These are phyloP conservation scores for Acromyrmex charruanus DNA, from an alignment of 1,140 invertebrate species.

Conservation along the genomic window DNA sequence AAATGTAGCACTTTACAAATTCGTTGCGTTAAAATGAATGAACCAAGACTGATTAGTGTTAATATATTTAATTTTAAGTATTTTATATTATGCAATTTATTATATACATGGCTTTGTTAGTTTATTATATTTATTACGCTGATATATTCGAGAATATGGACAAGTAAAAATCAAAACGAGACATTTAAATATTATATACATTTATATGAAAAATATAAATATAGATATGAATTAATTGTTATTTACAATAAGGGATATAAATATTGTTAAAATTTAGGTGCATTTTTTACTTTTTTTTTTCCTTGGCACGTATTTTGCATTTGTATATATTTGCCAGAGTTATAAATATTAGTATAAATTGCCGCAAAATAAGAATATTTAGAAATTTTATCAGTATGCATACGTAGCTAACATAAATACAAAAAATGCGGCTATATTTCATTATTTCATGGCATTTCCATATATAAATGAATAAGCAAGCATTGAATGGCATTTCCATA, in stretches of 20 bases:
- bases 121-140: not conserved
- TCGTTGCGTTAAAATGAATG: not conserved
- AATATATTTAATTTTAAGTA: not conserved
- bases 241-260: not conserved
- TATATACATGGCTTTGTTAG: not conserved
- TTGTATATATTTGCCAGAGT: not conserved
- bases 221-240: not conserved
- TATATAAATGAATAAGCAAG: not conserved
- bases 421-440: not conserved
- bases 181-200: not conserved
- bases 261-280: not conserved
- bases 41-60: not conserved
- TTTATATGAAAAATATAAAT: constrained; percentile 2
- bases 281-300: not conserved
- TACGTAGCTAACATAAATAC: not conserved
- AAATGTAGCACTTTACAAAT: not conserved
- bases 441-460: not conserved
- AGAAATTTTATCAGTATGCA: not conserved
- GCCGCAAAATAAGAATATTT: not conserved
- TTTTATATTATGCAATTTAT: constrained; percentile 3
- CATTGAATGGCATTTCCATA: too few relatives aligned
- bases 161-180: not conserved
- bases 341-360: not conserved
- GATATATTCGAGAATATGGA: not conserved
- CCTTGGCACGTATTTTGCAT: not conserved